phyloP scores from a whole-genome alignment of 1,140 invertebrate species.

The Drosophila ohnishii region DNA sequence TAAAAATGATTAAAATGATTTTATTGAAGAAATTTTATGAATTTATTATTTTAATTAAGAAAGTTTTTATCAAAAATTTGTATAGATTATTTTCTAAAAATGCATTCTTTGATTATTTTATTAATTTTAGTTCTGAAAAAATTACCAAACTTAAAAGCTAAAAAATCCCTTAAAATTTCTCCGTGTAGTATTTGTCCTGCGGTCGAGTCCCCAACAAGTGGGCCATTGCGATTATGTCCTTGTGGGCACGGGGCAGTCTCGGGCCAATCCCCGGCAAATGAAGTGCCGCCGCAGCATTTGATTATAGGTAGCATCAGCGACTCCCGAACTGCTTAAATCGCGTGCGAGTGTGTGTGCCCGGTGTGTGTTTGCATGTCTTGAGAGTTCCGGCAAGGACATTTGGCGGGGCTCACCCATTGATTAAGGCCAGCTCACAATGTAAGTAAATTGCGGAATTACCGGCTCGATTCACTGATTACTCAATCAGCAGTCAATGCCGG shows the following conservation, averaged over 20 bases:
- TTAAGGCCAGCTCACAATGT: slow-evolving; percentile 39
- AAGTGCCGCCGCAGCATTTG: slow-evolving; percentile 56
- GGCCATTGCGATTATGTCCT: slow-evolving; percentile 47
- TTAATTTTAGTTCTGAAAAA: no score
- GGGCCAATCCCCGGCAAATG: slow-evolving; percentile 51
- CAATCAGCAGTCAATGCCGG: slow-evolving; percentile 43
- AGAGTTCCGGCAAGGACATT: slow-evolving; percentile 28
- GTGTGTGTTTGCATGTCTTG: slow-evolving; percentile 43
- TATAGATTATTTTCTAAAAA: no score
- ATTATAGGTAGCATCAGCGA: slow-evolving; percentile 28
- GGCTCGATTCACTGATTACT: slow-evolving; percentile 38
- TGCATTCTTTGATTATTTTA: no score
- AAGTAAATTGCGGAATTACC: slow-evolving; percentile 46
- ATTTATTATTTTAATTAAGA: no score
- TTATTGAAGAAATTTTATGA: no score
- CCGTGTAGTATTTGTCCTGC: slow-evolving; percentile 22
- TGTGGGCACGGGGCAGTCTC: slow-evolving; percentile 26
- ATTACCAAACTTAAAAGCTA: no score
- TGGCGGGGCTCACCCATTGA: slow-evolving; percentile 28
- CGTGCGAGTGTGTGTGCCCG: slow-evolving; percentile 3
- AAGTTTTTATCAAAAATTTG: no score
- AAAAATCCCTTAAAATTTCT: neutral
- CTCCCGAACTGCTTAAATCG: slow-evolving; percentile 33
- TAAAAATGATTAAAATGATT: no score
- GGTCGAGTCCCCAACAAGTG: slow-evolving; percentile 56